These are phyloP conservation scores for Drosophila ustulata DNA, from an alignment of 2,888 invertebrate genomes.

Conservation along the genomic window DNA sequence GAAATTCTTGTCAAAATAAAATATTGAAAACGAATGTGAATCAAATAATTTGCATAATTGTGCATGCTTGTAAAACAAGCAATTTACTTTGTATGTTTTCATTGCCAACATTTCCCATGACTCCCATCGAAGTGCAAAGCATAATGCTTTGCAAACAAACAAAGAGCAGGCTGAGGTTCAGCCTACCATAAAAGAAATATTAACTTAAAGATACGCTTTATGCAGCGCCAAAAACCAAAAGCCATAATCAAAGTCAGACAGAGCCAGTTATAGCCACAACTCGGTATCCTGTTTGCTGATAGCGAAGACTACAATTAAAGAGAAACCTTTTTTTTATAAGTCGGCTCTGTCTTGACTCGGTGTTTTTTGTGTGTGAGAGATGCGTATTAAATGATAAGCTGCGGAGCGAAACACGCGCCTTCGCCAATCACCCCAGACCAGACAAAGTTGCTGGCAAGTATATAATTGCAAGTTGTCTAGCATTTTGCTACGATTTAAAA, in stretches of 20 bases:
- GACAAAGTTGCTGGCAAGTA: slow-evolving; percentile 42
- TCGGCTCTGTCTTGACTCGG: slow-evolving; percentile 9
- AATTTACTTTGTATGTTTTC: neutral
- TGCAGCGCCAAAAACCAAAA: slow-evolving; percentile 38
- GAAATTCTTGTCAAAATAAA: neutral
- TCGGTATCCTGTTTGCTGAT: slow-evolving; percentile 65
- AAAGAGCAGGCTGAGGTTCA: slow-evolving; percentile 44
- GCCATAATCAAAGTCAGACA: slow-evolving; percentile 67
- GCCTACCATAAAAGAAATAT: slow-evolving; percentile 64
- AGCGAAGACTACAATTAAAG: slow-evolving; percentile 68
- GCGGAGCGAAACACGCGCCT: slow-evolving; percentile 54
- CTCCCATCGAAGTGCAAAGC: slow-evolving; percentile 27
- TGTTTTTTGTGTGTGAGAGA: slow-evolving; percentile 61
- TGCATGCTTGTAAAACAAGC: neutral
- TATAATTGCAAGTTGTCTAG: slow-evolving; percentile 70
- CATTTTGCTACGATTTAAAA: slow-evolving; percentile 73
- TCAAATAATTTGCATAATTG: neutral
- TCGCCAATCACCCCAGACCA: slow-evolving; percentile 41
- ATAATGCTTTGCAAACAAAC: slow-evolving; percentile 42
- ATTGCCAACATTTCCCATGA: slow-evolving; percentile 6
- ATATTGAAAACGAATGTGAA: no score
- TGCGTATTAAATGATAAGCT: slow-evolving; percentile 77
- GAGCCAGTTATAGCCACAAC: slow-evolving; percentile 22
- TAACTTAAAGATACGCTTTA: slow-evolving; percentile 68
- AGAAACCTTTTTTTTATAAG: slow-evolving; percentile 29